Base-by-base conservation (phyloP, 2,113 vertebrate genomes). In the Falco punctatus region DNA sequence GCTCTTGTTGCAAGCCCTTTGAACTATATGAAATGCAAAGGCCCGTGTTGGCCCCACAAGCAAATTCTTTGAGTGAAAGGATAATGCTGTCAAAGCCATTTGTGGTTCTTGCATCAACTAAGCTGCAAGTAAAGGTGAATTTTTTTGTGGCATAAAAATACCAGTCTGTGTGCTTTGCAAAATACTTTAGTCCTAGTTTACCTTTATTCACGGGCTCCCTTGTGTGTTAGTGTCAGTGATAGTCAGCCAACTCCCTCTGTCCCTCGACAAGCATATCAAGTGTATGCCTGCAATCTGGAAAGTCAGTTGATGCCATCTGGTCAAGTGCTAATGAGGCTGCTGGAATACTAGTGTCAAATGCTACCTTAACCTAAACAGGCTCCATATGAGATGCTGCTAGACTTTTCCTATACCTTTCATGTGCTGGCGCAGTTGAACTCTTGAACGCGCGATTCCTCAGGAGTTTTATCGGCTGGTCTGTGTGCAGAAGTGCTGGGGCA, bases 261-360 rank as follows among this genome's bases (percentile, higher is more conserved):
- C 92, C 87, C 91, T 86, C 94, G 92, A 94, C 92, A 88, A 83
- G 89, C 54, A 5, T 73, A 84, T 64, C 82, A 82, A 96, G 42
- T 88, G 82, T 54, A n/a, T 80, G 86, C 65, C 90, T 87, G 90
- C 96, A 93, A 91, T 97, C 96, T 97, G 97, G 93, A 96, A 92
- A 97, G 55, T 78, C 70, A 81, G 90, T 96, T 83, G 86, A 93
- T 96, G 70, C 94, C 93, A 96, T 95, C 96, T 97, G 96, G 96
- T 93, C 88, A 96, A 82, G 92, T 92, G 91, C 95, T 97, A 91
- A 97, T 96, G 86, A 96, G 86, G 49, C 79, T 96, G 46, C 69
- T 59, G 81, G 72, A 94, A 88, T 75, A 69, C 52, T 82, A 32
- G 61, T 96, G 93, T 95, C 94, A 89, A 95, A 89, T 86, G 85